These are phyloP conservation scores for Pandemis heparana DNA, from an alignment of 2,888 invertebrate species.

Conservation along the genomic window DNA sequence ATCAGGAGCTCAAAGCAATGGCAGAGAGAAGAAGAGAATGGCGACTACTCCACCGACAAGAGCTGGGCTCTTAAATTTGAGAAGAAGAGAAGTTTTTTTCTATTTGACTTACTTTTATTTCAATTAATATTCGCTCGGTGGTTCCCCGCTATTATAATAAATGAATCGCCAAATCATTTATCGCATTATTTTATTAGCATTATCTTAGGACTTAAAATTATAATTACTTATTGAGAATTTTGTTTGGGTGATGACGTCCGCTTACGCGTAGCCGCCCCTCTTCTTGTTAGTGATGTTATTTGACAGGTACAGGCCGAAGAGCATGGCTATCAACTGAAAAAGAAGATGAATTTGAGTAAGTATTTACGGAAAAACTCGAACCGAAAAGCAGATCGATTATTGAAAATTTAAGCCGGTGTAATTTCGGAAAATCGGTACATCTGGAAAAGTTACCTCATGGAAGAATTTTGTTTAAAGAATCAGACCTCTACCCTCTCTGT, in stretches of 20 bases:
- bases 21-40: no score
- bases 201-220: background rate
- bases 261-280: conserved; percentile 26
- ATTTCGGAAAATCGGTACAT: no score
- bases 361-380: background rate
- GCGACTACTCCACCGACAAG: no score
- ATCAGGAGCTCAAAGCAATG: no score
- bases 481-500: no score
- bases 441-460: no score
- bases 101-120: no score
- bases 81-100: no score
- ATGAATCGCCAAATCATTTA: background rate
- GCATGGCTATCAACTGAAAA: conserved; percentile 51
- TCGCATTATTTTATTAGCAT: background rate
- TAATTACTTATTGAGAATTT: background rate
- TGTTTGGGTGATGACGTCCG: background rate
- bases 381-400: no score
- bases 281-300: conserved; percentile 48
- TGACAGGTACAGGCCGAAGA: conserved; percentile 52
- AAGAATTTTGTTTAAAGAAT: no score
- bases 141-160: background rate
- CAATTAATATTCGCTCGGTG: background rate
- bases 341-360: background rate
- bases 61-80: no score
- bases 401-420: no score